These are phyloP conservation scores for Tadarida brasiliensis DNA, from an alignment of 2,797 vertebrate genomes.

Conservation along the genomic window DNA sequence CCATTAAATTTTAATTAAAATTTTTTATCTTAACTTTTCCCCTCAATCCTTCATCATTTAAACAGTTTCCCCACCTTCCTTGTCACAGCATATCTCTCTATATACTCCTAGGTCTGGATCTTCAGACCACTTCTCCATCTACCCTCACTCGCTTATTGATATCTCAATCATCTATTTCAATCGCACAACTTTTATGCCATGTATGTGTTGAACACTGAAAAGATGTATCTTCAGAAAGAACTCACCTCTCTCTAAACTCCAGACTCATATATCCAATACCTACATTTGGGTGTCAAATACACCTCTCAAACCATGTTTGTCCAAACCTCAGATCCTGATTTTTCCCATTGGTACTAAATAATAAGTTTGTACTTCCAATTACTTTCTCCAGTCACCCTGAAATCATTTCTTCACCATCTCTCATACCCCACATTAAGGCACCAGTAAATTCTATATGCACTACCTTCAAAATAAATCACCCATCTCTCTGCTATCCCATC, in stretches of 20 bases:
- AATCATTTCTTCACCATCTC: not conserved
- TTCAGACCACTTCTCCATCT: not conserved
- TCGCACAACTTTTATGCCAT: not conserved
- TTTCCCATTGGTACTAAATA: not conserved
- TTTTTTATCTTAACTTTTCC: not conserved
- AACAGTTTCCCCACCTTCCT: not conserved
- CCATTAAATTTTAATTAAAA: not conserved
- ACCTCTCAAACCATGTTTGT: not conserved
- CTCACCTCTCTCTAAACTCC: not conserved
- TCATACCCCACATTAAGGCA: not conserved
- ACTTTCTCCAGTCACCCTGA: not conserved
- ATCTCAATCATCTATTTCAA: not conserved
- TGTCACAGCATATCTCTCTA: not conserved
- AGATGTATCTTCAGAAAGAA: not conserved
- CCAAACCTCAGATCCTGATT: not conserved
- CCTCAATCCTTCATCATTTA: not conserved
- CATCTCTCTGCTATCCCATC: not conserved
- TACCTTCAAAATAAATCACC: not conserved
- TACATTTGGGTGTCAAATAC: not conserved
- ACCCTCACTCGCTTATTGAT: not conserved
- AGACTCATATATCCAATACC: not conserved
- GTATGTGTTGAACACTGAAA: not conserved
- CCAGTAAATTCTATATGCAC: not conserved
- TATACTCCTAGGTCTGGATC: not conserved
- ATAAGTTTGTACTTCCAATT: not conserved